Evolutionary conservation across 2,113 vertebrate species (phyloP).

Genomic region (Tringa solitaria): DNA sequence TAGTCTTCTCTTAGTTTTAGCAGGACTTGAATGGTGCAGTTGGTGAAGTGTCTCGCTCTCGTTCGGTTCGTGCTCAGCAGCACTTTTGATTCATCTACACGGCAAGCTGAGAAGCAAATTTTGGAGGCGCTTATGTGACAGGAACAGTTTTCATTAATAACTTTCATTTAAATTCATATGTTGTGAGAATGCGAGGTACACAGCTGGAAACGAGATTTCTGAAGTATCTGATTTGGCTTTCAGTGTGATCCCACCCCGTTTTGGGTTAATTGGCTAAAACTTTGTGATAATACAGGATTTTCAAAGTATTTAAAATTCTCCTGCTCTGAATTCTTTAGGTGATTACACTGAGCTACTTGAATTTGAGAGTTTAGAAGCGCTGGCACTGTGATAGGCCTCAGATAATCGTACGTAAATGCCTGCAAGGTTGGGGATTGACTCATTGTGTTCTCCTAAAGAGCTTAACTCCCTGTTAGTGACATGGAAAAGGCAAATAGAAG

Average conservation of each 20-base stretch:
- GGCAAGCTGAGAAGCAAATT: neutral
- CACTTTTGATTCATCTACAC: neutral
- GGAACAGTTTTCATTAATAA: neutral
- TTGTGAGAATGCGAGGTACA: neutral
- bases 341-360: constrained; percentile 34
- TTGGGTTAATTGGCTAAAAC: neutral
- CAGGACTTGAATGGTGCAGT: neutral
- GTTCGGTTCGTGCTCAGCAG: neutral
- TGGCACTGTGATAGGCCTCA: neutral
- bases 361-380: neutral
- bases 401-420: neutral
- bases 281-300: neutral
- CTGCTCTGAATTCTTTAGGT: constrained; percentile 2
- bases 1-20: neutral
- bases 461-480: neutral
- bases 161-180: neutral
- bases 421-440: neutral
- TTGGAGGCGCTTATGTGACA: neutral
- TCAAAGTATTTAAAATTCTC: neutral
- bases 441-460: neutral
- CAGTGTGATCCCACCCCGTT: neutral
- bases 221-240: neutral
- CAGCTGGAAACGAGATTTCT: neutral
- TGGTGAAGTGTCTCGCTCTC: neutral
- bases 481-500: neutral